Evolutionary conservation across 2,888 invertebrate genomes (phyloP), one percentile per base, ranked within the genome.

Genomic region (Synergus gifuensis): DNA sequence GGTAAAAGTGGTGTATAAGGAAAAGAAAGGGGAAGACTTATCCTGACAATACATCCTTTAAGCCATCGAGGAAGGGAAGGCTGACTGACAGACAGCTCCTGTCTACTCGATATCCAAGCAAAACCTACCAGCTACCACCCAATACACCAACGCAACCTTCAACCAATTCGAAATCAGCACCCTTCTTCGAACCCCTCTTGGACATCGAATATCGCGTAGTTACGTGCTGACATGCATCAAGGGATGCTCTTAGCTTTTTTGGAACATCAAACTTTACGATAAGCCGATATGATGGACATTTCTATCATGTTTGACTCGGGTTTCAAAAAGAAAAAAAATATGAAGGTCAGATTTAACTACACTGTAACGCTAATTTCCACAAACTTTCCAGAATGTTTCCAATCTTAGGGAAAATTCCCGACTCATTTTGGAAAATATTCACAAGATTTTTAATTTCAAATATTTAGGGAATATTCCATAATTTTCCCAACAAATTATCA

Each of bases 11-110:
- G 79, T 76, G 76, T 79, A 82, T 76, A 78, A 81, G 63, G 79
- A 46, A 22, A 36, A 62, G 76, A 49, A 63, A 77, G 62, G 81
- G 79, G 83, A 83, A 85, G 84, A 86, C 86, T 89, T 89, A 89
- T 87, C 85, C 88, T 86, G 86, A 89, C 89, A 89, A 89, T 89
- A 89, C 89, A 89, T 86, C 85, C 86, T 87, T 81, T 85, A 87
- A 83, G 84, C 85, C 82, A 85, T 84, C 85, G 81, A 83, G 84
- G 84, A 86, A 78, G 82, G 80, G 78, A 49, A 80, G 78, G 79
- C 84, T 80, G 78, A 76, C 77, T 78, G 85, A 84, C 84, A 87
- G 90, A 89, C 90, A 89, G 88, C 86, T 88, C 87, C 88, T 88
- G 89, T 89, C 89, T 89, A 87, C 87, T 86, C 85, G 86, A 89